Percentiles rank a stretch among this genome's conserved stretches.
Evolutionary conservation across 2,113 vertebrate species (phyloP).

Genomic region (Myiagra hebetior): DNA sequence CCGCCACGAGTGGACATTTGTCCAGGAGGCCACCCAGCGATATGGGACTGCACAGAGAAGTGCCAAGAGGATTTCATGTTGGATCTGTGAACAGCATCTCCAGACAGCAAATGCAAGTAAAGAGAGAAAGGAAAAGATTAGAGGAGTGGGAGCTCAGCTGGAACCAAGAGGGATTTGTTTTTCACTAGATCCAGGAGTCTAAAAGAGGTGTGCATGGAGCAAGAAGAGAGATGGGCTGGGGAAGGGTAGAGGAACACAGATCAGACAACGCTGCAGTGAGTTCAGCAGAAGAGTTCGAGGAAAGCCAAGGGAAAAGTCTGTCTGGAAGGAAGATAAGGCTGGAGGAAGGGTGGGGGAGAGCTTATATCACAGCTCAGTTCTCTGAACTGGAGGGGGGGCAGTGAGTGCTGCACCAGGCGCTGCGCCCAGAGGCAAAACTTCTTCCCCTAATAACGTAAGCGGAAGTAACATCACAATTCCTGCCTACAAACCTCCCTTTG

Average conservation of each 20-base stretch:
- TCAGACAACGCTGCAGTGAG: fast-evolving
- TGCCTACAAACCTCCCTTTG: not conserved
- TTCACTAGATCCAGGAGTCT: not conserved
- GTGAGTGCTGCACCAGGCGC: fast-evolving
- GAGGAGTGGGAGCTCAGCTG: not conserved
- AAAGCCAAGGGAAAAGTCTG: not conserved
- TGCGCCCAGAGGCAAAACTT: not conserved
- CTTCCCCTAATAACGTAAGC: not conserved
- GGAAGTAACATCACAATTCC: not conserved
- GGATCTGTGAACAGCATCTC: not conserved
- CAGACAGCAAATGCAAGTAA: not conserved
- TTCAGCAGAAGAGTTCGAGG: not conserved
- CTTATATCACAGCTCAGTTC: not conserved
- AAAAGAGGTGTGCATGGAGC: not conserved
- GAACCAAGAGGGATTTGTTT: not conserved
- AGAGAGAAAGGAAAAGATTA: not conserved
- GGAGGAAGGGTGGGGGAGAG: not conserved
- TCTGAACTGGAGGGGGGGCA: not conserved
- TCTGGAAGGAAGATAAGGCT: not conserved
- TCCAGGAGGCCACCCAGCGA: too few species aligned
- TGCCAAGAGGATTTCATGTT: not conserved
- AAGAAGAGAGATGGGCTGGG: not conserved
- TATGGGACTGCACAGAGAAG: not conserved
- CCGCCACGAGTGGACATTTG: too few species aligned
- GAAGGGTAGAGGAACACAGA: not conserved